Evolutionary conservation across 1,140 invertebrate species (phyloP).

Genomic region (Polypedilum vanderplanki): DNA sequence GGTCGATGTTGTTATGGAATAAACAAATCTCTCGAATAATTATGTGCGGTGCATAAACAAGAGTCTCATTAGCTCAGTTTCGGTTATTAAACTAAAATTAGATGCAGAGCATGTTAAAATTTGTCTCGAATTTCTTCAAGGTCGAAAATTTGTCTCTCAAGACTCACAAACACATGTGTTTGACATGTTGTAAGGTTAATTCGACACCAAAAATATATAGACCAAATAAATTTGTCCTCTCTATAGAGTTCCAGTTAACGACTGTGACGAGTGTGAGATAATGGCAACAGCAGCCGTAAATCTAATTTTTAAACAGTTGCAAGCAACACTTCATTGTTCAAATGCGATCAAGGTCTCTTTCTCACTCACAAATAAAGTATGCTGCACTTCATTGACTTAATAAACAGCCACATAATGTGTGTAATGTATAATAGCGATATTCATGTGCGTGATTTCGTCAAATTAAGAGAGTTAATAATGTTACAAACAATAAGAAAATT

Average conservation of each 20-base stretch:
- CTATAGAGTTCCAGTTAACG: too few relatives aligned
- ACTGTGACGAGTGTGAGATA: too few relatives aligned
- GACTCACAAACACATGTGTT: not conserved
- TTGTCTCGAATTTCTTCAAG: not conserved
- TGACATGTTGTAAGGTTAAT: constrained; percentile 20
- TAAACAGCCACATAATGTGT: not conserved
- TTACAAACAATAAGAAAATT: not conserved
- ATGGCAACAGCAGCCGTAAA: not conserved
- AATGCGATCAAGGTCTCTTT: not conserved
- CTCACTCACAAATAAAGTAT: not conserved
- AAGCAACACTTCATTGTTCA: too few relatives aligned
- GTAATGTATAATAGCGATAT: not conserved
- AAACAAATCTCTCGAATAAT: not conserved
- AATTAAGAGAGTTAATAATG: constrained; percentile 19
- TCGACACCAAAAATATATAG: not conserved
- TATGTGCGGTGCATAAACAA: not conserved
- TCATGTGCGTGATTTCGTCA: constrained; percentile 4
- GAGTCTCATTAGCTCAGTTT: constrained; percentile 5
- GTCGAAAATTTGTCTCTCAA: not conserved
- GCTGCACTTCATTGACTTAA: constrained; percentile 8
- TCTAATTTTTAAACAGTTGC: not conserved
- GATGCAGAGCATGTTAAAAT: not conserved
- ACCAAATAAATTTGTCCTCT: too few relatives aligned
- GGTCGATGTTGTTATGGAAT: not conserved
- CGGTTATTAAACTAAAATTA: constrained; percentile 7